Conservation (phyloP, 1,140 invertebrate genomes). For the Trachymyrmex septentrionalis region DNA sequence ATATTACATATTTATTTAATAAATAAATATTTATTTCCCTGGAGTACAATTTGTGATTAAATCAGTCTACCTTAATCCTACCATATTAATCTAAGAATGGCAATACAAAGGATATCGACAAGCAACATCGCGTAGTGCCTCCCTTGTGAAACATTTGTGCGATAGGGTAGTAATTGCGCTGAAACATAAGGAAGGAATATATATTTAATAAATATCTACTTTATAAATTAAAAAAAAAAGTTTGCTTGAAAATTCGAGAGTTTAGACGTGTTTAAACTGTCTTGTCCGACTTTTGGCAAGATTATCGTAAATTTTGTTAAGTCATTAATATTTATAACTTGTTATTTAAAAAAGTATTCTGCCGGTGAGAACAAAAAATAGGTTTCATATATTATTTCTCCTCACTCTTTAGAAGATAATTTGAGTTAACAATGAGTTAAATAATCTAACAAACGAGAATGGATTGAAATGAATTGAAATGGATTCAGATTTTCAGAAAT, state of each 20-base stretch:
- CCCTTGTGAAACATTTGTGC: conserved; percentile 55
- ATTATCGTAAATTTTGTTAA: background rate
- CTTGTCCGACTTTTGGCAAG: background rate
- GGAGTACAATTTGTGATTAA: conserved; percentile 5
- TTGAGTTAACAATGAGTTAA: background rate
- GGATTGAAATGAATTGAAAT: too few relatives aligned
- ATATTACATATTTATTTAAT: conserved; percentile 33
- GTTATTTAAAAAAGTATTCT: background rate
- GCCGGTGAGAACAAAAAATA: background rate
- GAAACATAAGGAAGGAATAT: conserved; percentile 51
- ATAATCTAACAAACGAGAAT: too few relatives aligned
- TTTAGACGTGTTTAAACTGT: background rate
- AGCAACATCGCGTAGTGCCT: conserved; percentile 26
- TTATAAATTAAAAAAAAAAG: background rate
- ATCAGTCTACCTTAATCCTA: conserved; percentile 29
- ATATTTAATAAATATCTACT: conserved; percentile 22
- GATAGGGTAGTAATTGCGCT: conserved; percentile 64
- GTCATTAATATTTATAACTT: background rate
- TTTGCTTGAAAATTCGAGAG: background rate
- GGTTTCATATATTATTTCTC: conserved; percentile 4
- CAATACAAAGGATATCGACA: conserved; percentile 51
- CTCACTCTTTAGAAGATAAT: background rate
- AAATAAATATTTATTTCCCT: background rate
- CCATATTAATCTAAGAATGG: conserved; percentile 39
- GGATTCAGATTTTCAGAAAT: too few relatives aligned